Base-by-base conservation (phyloP, 2,888 invertebrate species). In the Prostheceraeus crozeri region DNA sequence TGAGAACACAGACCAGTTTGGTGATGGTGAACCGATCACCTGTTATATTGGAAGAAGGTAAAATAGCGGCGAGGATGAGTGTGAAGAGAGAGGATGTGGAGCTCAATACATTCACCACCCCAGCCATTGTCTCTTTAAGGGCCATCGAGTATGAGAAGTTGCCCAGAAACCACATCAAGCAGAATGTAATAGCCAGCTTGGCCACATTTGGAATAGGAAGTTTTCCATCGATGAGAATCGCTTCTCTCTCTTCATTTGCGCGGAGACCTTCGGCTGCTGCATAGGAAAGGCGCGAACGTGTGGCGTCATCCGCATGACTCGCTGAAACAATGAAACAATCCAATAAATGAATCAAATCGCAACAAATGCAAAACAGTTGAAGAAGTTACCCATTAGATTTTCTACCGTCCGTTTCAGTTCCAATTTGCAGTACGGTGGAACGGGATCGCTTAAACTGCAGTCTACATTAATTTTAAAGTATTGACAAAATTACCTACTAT, bases 111-210 rank as follows among this genome's bases (percentile, higher is more conserved):
- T 88, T 89, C 36, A 93, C 89, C 61, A 90, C 83, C 58, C 87
- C 86, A 11, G 89, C 83, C 71, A 87, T 84, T 2, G 88, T 85
- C 78, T 86, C 83, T 56, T 84, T 82, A 64, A 93, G 78, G 53
- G 91, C 88, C 71, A 89, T 81, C 76, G 93, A 90, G 78, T 88
- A 90, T 59, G 87, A 83, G 74, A 90, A 89, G 79, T 90, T 91
- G 60, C 89, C 89, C 70, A 86, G 77, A 78, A 96, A 91, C 90
- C 93, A 94, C 78, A 91, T 80, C 65, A 89, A 74, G 76, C 86
- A 87, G 78, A 91, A 89, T 61, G 86, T 80, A 53, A 89, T 79
- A 3, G 90, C 88, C 27, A 90, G 82, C 70, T 87, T 85, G 27
- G 88, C 85, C 14, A 86, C 84, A 77, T 84, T 82, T 67, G 81